phyloP scores from a whole-genome alignment of 2,797 vertebrate species.

The Sebastes iracundus region DNA sequence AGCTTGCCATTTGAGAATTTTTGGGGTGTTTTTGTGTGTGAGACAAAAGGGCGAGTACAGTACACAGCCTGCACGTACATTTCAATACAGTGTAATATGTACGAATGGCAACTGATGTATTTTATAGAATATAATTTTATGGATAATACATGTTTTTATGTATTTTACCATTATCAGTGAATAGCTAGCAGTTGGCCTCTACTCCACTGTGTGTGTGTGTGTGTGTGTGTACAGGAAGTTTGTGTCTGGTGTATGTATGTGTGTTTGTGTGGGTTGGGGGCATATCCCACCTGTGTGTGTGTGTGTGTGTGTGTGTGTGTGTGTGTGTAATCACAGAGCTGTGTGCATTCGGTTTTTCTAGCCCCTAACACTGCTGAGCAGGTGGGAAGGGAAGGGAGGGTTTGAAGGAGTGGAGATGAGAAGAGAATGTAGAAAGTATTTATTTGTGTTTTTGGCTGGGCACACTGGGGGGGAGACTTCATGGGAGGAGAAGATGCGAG shows the following conservation, averaged over 20 bases:
- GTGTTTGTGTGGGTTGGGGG: not conserved
- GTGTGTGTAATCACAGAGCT: slow-evolving; percentile 49
- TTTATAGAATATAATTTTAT: not conserved
- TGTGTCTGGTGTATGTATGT: slow-evolving; percentile 5
- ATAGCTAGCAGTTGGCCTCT: too few relatives aligned
- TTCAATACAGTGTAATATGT: not conserved
- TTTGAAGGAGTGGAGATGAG: slow-evolving; percentile 28
- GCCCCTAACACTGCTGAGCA: slow-evolving; percentile 27
- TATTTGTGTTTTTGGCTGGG: slow-evolving; percentile 36
- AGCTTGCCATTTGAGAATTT: slow-evolving; percentile 13
- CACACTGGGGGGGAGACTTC: slow-evolving; percentile 15
- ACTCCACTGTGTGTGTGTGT: slow-evolving; percentile 11
- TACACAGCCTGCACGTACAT: not conserved
- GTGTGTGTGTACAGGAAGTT: not conserved
- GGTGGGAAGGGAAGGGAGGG: slow-evolving; percentile 23
- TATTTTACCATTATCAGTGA: too few relatives aligned
- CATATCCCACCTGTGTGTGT: slow-evolving; percentile 20
- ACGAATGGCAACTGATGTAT: not conserved
- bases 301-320: not conserved
- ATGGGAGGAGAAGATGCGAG: slow-evolving; percentile 6
- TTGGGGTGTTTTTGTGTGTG: not conserved
- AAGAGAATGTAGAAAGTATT: slow-evolving; percentile 24
- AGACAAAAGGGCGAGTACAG: not conserved
- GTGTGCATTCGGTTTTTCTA: slow-evolving; percentile 35
- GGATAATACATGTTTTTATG: too few relatives aligned